Conservation (phyloP, 2,113 vertebrate species). For the Tyrannus savana region DNA sequence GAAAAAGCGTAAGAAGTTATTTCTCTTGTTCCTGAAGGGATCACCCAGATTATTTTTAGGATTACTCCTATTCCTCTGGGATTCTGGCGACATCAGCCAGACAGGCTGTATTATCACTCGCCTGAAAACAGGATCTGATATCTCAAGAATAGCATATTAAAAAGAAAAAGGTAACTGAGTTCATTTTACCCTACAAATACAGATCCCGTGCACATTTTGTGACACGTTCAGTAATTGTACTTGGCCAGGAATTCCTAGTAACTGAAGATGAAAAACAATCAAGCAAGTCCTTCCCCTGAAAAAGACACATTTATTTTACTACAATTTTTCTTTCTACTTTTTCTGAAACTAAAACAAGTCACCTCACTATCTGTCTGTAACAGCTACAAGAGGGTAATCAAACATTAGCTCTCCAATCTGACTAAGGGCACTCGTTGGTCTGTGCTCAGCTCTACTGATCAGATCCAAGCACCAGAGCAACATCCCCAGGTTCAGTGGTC, state of each 20-base stretch:
- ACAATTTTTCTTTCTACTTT: neutral
- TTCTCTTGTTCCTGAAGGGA: neutral
- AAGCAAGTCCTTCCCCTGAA: neutral
- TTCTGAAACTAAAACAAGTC: neutral
- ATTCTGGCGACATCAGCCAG: neutral
- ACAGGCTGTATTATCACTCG: fast-evolving
- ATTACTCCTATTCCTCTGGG: neutral
- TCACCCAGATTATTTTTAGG: neutral
- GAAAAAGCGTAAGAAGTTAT: neutral
- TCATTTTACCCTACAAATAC: neutral
- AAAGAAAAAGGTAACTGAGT: neutral
- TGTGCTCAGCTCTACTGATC: neutral
- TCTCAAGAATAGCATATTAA: neutral
- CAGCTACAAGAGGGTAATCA: neutral
- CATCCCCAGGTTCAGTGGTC: neutral
- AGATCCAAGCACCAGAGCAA: neutral
- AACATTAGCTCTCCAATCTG: neutral
- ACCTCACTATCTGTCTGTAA: neutral
- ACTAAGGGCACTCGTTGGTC: neutral
- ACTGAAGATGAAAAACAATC: neutral
- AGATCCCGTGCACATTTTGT: neutral
- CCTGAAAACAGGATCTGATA: neutral
- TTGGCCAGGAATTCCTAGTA: neutral
- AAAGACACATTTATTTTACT: neutral
- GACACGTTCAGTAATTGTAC: neutral